Conservation (phyloP, 2,888 invertebrate species). For the Drosophila multiciliata region DNA sequence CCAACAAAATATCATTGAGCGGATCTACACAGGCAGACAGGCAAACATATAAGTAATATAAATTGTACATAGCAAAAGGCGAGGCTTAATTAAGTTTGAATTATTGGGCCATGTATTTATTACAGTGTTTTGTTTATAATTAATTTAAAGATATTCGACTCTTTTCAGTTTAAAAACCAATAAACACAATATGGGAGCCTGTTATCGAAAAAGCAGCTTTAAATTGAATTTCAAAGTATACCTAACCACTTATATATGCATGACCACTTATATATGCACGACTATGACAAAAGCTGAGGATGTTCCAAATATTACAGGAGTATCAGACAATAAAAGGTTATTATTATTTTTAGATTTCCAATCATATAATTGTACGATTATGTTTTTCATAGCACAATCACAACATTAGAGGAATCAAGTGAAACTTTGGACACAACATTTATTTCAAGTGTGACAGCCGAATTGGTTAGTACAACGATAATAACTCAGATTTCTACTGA, state of each 20-base stretch:
- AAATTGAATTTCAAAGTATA: slow-evolving; percentile 3
- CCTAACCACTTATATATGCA: slow-evolving; percentile 22
- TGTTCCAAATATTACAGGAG: slow-evolving; percentile 9
- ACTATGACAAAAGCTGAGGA: slow-evolving; percentile 28
- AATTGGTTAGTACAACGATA: slow-evolving; percentile 9
- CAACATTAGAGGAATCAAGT: neutral
- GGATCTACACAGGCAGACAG: neutral
- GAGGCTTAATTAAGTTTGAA: neutral
- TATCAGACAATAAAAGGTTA: slow-evolving; percentile 14
- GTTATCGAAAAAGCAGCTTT: slow-evolving; percentile 10
- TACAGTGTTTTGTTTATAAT: neutral
- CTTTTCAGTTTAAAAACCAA: slow-evolving; percentile 33
- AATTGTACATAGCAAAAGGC: neutral
- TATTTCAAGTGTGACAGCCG: neutral
- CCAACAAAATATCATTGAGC: slow-evolving; percentile 5
- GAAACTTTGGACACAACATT: slow-evolving; percentile 18
- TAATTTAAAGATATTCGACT: slow-evolving; percentile 2
- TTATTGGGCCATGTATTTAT: neutral
- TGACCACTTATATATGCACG: slow-evolving; percentile 2
- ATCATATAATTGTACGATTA: neutral
- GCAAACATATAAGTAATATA: neutral
- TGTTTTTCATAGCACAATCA: slow-evolving; percentile 1
- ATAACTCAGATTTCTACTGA: slow-evolving; percentile 9
- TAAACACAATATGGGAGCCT: slow-evolving; percentile 19
- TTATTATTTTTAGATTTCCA: neutral